Evolutionary conservation across 1,140 invertebrate genomes (phyloP), one percentile per base, ranked within the genome.

Genomic region (Trichomalopsis sarcophagae): DNA sequence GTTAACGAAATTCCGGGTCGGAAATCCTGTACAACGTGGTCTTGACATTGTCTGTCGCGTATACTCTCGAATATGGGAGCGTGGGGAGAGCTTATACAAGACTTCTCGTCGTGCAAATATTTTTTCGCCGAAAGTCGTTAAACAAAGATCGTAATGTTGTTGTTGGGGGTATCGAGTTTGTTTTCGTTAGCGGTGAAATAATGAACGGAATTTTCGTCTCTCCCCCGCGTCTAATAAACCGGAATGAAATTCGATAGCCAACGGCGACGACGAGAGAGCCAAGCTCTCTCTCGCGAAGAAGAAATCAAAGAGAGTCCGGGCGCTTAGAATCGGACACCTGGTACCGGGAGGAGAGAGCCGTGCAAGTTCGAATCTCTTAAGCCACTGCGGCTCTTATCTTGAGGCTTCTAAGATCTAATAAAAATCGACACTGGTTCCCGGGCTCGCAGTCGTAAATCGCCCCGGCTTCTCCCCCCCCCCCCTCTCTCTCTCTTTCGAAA

Each of bases 1-100:
- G 73, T 44, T 75, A 75, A 44, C 73, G 17, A 75, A 75, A 75
- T 75, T 75, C 33, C 14, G 71, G 33, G 6, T 13, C 21, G 36
- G 21, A 21, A 62, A 62, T 36, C 33, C 33, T 36, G 33, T 36
- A 36, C 14, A 1, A 50, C 14, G 14, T 27, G 27, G 0, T 0
- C 0, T 50, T 14, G 47, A 50, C 2, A 50, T 50, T 50, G 14
- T 50, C 10, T 50, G 14, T 50, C 47, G 47, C 10, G 33, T 36
- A 50, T 50, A 13, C 47, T 50, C 10, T 50, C 10, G 47, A 50
- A 50, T 50, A 50, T 14, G 47, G 2, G 0, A 50, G 10, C 9
- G 1, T 50, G 47, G 10, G 14, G 14, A 2, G 0, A 13, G 14
- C 14, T 2, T 50, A 5, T 50, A 13, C 4, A 5, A 21, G 11